Base-by-base conservation (phyloP, 2,113 vertebrate genomes). In the Synchiropus splendidus region DNA sequence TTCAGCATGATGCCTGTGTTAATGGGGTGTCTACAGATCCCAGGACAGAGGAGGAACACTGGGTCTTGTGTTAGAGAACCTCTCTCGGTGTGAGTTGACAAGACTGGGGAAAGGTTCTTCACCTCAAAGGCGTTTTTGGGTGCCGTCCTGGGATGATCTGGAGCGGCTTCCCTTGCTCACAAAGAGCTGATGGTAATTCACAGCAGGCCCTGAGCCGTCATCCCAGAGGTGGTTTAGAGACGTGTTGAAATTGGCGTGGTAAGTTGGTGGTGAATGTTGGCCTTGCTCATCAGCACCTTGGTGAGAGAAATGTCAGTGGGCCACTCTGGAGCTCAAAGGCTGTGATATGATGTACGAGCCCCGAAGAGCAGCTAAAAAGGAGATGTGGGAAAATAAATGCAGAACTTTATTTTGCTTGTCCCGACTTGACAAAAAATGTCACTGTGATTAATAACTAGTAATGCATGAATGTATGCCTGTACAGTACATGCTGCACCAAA, bases 1-100 rank as follows among this genome's bases (percentile, higher is more conserved):
- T 72, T 78, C 75, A 75, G 75, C 63, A 27, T 67, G 68, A 54
- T 55, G 71, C 51, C 52, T 50, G 67, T 64, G 78, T 72, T 84
- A 81, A 83, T 78, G 64, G 55, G 74, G 51, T 56, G 51, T 58
- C 12, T 40, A 66, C 53, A 57, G 67, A 36, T 14, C 45, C 52
- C 34, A 42, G 45, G 40, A 61, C 64, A 39, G 57, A 72, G 12
- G 48, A 48, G 36, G 44, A 71, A 83, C 77, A 80, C 69, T 70
- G 72, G 58, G 37, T 35, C 62, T 58, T 74, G 64, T 80, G 72
- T 83, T 51, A 10, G 45, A 54, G 52, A 58, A n/a, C 31, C 51
- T 39, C 51, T 39, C 69, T 36, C 60, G 48, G 9, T 62, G 72
- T 41, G 42, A 16, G 42, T 48, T 5, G 36, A 39, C 51, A 17